These are phyloP conservation scores for Junonia oenone DNA, from an alignment of 2,888 invertebrate genomes.

Conservation along the genomic window DNA sequence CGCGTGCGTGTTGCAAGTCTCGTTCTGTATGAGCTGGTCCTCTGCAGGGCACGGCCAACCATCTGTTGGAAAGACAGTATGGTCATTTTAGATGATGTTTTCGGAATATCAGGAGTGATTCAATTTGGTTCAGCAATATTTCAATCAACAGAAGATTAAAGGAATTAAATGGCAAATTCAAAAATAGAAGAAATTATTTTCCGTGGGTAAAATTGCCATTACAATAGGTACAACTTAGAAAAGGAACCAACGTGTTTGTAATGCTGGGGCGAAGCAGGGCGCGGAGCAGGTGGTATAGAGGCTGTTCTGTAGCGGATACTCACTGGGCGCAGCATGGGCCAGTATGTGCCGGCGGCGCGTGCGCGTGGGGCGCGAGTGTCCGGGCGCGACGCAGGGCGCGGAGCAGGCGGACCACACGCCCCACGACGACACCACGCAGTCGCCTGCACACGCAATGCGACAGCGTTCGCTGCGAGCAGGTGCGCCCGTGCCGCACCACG, in stretches of 20 bases:
- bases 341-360: conserved; percentile 53
- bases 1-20: conserved; percentile 78
- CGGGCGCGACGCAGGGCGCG: conserved; percentile 54
- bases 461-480: conserved; percentile 78
- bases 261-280: no score
- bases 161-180: no score
- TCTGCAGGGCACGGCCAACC: conserved; percentile 79
- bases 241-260: no score
- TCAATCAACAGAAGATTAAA: no score
- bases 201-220: no score
- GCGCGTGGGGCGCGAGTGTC: conserved; percentile 48
- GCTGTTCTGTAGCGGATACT: conserved; percentile 17
- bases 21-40: conserved; percentile 75
- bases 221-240: no score
- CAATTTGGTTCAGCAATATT: no score
- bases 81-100: background rate
- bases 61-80: conserved; percentile 44
- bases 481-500: conserved; percentile 70
- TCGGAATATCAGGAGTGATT: no score
- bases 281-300: background rate
- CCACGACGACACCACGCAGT: conserved; percentile 84
- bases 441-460: conserved; percentile 83
- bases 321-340: conserved; percentile 62
- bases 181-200: no score
- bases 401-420: conserved; percentile 77